A percentile compares a stretch with the other conserved stretches of the same genome.
Evolutionary conservation across 2,888 invertebrate species (phyloP).

Genomic region (Imbricaverruca yamaguchii): DNA sequence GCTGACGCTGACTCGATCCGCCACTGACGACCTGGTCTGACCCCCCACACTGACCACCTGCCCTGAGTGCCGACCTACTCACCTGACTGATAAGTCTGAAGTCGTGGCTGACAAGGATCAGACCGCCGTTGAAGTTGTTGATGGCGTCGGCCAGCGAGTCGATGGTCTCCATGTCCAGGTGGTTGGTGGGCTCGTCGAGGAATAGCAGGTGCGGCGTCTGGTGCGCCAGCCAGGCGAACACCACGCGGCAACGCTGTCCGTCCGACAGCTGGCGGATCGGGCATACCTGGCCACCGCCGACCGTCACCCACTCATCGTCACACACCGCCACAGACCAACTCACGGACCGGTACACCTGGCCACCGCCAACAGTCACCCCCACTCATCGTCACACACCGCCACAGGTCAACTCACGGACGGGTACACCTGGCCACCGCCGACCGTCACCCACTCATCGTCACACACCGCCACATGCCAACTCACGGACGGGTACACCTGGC

Average conservation of each 20-base stretch:
- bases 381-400: too few species aligned
- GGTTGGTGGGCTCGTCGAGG: conserved; percentile 80
- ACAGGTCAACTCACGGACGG: too few species aligned
- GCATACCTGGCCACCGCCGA: conserved; percentile 56
- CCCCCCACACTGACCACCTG: neutral
- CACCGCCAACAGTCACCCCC: too few species aligned
- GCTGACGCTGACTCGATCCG: neutral
- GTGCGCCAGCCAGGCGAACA: conserved; percentile 98
- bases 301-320: too few species aligned
- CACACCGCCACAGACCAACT: too few species aligned
- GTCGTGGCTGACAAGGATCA: conserved; percentile 99
- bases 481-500: too few species aligned
- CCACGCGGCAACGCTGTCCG: conserved; percentile 96
- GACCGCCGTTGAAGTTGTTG: conserved; percentile 94
- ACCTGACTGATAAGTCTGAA: conserved; percentile 98
- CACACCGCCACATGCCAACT: too few species aligned
- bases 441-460: too few species aligned
- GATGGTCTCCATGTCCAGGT: conserved; percentile 95
- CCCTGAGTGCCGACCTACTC: conserved; percentile 31
- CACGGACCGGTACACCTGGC: too few species aligned
- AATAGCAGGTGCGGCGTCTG: conserved; percentile 43
- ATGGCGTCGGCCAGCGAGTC: conserved; percentile 96
- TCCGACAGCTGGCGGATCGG: conserved; percentile 92
- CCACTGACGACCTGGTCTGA: too few species aligned
- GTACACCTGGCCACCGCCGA: too few species aligned